Base-by-base conservation (phyloP, 2,797 vertebrate genomes). In the Alauda arvensis region DNA sequence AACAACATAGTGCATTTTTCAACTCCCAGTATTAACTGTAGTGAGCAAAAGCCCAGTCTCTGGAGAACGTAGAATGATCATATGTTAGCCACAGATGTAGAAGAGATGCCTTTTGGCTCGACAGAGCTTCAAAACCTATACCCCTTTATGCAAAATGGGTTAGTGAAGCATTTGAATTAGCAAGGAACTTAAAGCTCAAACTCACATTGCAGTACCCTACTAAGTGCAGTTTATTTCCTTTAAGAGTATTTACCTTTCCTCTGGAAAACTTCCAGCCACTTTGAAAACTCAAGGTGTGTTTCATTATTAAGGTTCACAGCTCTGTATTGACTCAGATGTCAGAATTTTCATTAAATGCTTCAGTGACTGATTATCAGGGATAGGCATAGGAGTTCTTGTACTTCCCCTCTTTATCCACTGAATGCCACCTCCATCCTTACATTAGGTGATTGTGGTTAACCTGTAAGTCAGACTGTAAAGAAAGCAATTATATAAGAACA, bases 401-500 rank as follows among this genome's bases (percentile, higher is more conserved):
- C 8, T 9, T 77, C 18, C 24, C 34, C 8, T 53, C 12, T 83
- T 53, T 66, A 62, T 18, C 8, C 12, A 55, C 14, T 45, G 67
- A 80, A 69, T 29, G 14, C 7, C 55, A 56, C 5, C 2, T 60
- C 91, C 55, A 24, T 33, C 48, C 48, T 65, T 65, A 65, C 37
- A n/a, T 56, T 53, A 80, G 52, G 13, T 88, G 46, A 83, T 89
- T 88, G 62, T 66, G 34, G 77, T 84, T 83, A 92, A 93, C 86
- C 86, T 87, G 39, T 61, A 94, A 95, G 67, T 65, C 48, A 79
- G 66, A 43, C 18, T 86, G 43, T 59, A 80, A 85, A 83, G 51
- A 82, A 91, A 67, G 28, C 24, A 82, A 77, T 60, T 87, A 76
- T 43, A 48, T 23, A 62, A 72, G 42, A 89, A 79, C 49, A 42